These are phyloP conservation scores for Ctena decussata DNA, from an alignment of 2,888 invertebrate species.

Conservation along the genomic window DNA sequence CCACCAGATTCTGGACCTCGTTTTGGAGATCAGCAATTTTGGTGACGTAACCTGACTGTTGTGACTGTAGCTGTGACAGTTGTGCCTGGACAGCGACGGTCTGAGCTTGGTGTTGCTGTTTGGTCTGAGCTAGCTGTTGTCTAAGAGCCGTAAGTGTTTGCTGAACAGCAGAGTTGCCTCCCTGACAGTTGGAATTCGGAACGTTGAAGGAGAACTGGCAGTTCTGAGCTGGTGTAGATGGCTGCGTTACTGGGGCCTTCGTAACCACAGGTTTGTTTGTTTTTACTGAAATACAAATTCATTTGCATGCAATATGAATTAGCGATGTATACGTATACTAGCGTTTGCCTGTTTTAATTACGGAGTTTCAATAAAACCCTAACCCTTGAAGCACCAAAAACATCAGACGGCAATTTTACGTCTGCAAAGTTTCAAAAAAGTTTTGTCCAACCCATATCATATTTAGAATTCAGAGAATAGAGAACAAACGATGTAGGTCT, in stretches of 20 bases:
- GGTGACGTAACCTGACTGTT: slow-evolving; percentile 58
- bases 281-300: slow-evolving; percentile 9
- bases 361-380: too few relatives aligned
- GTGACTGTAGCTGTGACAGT: slow-evolving; percentile 43
- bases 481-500: too few relatives aligned
- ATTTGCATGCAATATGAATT: too few relatives aligned
- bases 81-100: slow-evolving; percentile 61
- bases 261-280: slow-evolving; percentile 14
- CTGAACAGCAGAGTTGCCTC: slow-evolving; percentile 60
- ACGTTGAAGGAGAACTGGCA: slow-evolving; percentile 62
- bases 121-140: slow-evolving; percentile 59
- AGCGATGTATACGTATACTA: too few relatives aligned
- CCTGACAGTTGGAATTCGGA: slow-evolving; percentile 55
- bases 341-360: too few relatives aligned
- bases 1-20: slow-evolving; percentile 58
- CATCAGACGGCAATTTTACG: too few relatives aligned
- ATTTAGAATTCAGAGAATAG: too few relatives aligned
- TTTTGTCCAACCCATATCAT: too few relatives aligned
- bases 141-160: slow-evolving; percentile 54
- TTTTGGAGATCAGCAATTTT: slow-evolving; percentile 66
- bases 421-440: too few relatives aligned
- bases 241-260: slow-evolving; percentile 30
- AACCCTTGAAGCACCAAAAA: too few relatives aligned
- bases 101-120: slow-evolving; percentile 64
- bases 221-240: slow-evolving; percentile 8